These are phyloP conservation scores for Gavia stellata DNA, from an alignment of 2,113 vertebrate species.

Conservation along the genomic window DNA sequence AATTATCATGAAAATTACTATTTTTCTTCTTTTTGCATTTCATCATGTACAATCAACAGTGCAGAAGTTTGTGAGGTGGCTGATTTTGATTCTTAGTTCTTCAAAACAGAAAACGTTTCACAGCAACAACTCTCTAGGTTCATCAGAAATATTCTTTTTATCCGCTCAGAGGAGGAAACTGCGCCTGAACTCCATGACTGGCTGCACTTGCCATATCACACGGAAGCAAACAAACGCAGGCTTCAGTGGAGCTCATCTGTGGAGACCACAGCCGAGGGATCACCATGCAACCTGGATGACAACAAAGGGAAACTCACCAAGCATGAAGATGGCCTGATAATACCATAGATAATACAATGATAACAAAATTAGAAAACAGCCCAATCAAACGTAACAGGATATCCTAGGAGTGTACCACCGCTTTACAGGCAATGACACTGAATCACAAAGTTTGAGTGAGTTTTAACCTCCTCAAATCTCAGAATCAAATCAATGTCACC, in stretches of 20 bases:
- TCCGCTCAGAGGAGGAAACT: not conserved
- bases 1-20: not conserved
- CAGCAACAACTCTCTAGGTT: not conserved
- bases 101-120: not conserved
- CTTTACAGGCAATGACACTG: not conserved
- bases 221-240: not conserved
- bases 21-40: not conserved
- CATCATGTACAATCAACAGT: not conserved
- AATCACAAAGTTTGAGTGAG: not conserved
- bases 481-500: not conserved
- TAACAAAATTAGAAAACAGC: not conserved
- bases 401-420: fast-evolving
- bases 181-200: not conserved
- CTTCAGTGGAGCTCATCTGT: not conserved
- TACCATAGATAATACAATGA: not conserved
- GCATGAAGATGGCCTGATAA: not conserved
- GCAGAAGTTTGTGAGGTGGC: not conserved
- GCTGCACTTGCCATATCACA: not conserved
- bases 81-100: not conserved
- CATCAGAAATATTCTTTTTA: not conserved
- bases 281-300: not conserved
- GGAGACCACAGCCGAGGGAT: not conserved
- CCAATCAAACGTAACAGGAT: fast-evolving
- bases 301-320: not conserved
- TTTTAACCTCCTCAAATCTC: not conserved